Base-by-base conservation (phyloP, 2,888 invertebrate species). In the Monopis laevigella region DNA sequence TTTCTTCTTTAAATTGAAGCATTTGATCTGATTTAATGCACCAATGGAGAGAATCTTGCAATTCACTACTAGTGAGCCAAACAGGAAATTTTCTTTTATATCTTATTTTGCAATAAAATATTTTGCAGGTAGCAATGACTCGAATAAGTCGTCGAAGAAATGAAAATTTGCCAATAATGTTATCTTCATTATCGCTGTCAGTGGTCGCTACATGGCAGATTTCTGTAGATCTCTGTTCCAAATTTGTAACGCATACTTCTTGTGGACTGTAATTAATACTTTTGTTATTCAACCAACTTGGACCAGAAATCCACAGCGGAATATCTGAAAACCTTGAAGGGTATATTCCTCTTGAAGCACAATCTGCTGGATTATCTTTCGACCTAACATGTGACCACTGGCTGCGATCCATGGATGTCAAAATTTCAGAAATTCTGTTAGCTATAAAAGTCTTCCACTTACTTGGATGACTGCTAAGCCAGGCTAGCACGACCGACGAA, bases 401-500 rank as follows among this genome's bases (percentile, higher is more conserved):
- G 5, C 36, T 8, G 2, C 18, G n/a, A 11, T 38, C 43, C 11
- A 26, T 19, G 10, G 4, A n/a, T n/a, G 14, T 34, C 11, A 40
- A 18, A 11, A 51, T 53, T 41, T 53, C 48, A 3, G 48, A 46
- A 11, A 44, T 44, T 7, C 51, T 40, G 27, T 48, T 49, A 1
- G 46, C 46, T 2, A 53, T 48, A 21, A 48, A 53, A n/a, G 44
- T 38, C 14, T 52, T 51, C 51, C 49, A 54, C 30, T 45, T 26
- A 4, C 30, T 45, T 2, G 51, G 51, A 11, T 52, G 45, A 24
- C 51, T 49, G 1, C 10, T 32, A 6, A 54, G 30, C 54, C 54
- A 55, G 4, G 51, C 43, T 3, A 55, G 30, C 1, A 53, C 52
- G 24, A 55, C 48, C 2, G 46, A 50, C 2, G 54, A 54, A 30